Percentiles rank a stretch among this genome's conserved stretches.
These are phyloP conservation scores for Drosophila bocki DNA, from an alignment of 1,140 invertebrate species.

Conservation along the genomic window DNA sequence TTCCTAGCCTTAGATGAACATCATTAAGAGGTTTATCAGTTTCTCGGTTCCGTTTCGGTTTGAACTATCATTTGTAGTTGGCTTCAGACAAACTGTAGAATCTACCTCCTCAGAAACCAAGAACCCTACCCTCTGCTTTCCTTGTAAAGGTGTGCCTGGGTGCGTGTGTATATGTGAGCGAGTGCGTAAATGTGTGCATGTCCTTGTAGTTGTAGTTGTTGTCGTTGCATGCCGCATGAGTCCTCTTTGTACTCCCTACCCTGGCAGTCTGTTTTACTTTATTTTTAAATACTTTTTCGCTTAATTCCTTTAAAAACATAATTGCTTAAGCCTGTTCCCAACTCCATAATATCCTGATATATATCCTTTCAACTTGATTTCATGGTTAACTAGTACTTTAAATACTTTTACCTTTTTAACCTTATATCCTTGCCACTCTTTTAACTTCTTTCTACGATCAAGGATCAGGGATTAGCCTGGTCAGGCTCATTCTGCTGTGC, in stretches of 20 bases:
- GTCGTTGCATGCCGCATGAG: conserved; percentile 42
- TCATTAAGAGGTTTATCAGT: conserved; percentile 34
- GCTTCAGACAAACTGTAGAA: conserved; percentile 37
- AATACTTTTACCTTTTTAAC: background rate
- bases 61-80: conserved; percentile 51
- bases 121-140: background rate
- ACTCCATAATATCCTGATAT: background rate
- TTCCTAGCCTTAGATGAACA: conserved; percentile 41
- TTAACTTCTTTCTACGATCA: background rate
- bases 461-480: background rate
- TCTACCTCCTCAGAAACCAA: no score
- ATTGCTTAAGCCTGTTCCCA: background rate
- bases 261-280: background rate
- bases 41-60: conserved; percentile 37
- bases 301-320: background rate
- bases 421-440: background rate
- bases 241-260: conserved; percentile 1
- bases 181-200: conserved; percentile 34
- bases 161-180: conserved; percentile 26
- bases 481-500: background rate
- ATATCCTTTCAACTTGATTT: background rate
- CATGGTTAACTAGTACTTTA: background rate
- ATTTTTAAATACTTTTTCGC: background rate
- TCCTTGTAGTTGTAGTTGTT: conserved; percentile 1
- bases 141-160: conserved; percentile 18